These are phyloP conservation scores for Casuarius casuarius DNA, from an alignment of 2,113 vertebrate species.

Conservation along the genomic window DNA sequence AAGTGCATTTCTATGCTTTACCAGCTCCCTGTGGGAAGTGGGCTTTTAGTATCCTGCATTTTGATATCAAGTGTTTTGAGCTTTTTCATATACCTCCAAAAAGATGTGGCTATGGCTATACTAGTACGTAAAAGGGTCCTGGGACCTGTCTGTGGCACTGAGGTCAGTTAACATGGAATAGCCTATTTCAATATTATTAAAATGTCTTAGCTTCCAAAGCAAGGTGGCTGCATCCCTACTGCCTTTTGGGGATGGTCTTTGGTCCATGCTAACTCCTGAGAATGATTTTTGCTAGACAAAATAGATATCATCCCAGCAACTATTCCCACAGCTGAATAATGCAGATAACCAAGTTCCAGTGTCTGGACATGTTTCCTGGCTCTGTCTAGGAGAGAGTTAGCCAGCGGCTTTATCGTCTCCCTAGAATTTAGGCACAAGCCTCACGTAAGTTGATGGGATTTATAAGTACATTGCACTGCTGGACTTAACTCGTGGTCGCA, in stretches of 20 bases:
- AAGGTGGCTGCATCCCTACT: not conserved
- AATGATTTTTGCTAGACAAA: not conserved
- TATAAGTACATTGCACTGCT: not conserved
- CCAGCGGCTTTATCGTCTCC: not conserved
- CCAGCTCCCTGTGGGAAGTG: not conserved
- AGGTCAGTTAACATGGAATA: not conserved
- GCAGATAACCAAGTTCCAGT: constrained; percentile 14
- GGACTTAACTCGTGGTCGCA: not conserved
- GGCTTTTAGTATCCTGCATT: not conserved
- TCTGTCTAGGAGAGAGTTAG: constrained; percentile 10
- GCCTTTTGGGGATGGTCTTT: not conserved
- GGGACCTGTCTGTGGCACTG: not conserved
- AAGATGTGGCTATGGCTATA: not conserved
- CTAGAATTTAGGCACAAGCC: constrained; percentile 21
- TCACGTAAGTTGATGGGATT: constrained; percentile 24
- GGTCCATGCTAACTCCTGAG: not conserved
- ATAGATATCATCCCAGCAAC: not conserved
- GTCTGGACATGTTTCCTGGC: constrained; percentile 34
- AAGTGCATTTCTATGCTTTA: not conserved
- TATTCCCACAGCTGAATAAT: constrained; percentile 5
- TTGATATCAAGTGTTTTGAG: not conserved
- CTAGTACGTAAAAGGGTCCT: fast-evolving
- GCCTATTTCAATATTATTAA: not conserved
- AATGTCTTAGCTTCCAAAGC: not conserved
- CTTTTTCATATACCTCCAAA: not conserved